Conservation (phyloP, 2,797 vertebrate species). For the Mus spretus region DNA sequence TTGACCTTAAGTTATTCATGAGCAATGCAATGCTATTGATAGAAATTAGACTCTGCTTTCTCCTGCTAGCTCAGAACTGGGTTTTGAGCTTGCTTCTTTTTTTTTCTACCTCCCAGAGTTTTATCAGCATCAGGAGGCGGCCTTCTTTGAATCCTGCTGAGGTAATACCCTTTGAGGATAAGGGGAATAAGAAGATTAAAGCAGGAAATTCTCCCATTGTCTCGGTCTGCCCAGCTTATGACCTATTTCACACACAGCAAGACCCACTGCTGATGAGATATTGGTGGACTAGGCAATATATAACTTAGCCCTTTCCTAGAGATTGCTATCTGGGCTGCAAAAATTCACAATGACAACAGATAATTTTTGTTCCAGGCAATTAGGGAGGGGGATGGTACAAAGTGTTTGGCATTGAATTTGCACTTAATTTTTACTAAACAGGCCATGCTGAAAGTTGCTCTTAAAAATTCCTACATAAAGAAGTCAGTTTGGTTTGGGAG, state of each 20-base stretch:
- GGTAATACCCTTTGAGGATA: conserved; percentile 77
- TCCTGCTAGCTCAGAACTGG: neutral
- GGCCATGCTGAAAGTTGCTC: neutral
- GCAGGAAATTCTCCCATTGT: conserved; percentile 81
- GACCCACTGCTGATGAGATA: conserved; percentile 72
- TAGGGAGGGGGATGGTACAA: conserved; percentile 59
- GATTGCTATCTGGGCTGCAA: conserved; percentile 63
- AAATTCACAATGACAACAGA: conserved; percentile 64
- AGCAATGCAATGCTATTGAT: neutral
- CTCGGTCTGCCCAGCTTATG: conserved; percentile 78
- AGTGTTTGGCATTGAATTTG: neutral
- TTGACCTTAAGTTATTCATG: neutral
- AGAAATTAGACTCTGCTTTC: conserved; percentile 29
- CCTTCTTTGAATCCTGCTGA: conserved; percentile 70
- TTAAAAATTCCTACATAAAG: neutral
- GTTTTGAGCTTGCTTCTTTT: conserved; percentile 35
- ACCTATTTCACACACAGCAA: conserved; percentile 79
- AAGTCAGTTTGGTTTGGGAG: neutral
- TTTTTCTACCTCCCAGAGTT: conserved; percentile 43
- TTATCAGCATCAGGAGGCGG: conserved; percentile 1
- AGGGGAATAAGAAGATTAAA: conserved; percentile 73
- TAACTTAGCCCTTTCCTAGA: conserved; percentile 61
- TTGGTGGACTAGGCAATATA: neutral
- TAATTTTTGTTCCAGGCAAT: conserved; percentile 74
- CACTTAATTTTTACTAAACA: neutral